Evolutionary conservation across 2,797 vertebrate species (phyloP), one percentile per base, ranked within the genome.

Genomic region (Apodemus agrarius): DNA sequence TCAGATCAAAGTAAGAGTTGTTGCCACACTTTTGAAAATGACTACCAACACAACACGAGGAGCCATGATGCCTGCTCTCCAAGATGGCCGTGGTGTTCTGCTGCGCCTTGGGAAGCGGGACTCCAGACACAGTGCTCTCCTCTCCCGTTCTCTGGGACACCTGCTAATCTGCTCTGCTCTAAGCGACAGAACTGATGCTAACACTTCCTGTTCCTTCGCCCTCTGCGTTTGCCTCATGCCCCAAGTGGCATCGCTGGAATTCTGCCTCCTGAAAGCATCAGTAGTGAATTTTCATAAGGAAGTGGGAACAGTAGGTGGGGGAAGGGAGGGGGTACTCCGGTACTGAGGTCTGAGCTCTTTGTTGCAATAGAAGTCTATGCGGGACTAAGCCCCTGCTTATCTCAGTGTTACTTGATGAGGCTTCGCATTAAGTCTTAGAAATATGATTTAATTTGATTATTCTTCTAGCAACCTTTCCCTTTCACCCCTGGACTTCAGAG

Each of bases 191-290:
- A 96, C 37, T 83, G 74, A 95, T 96, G 93, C 82, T 89, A 81
- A 75, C 95, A 97, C 29, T 94, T 97, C 96, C 94, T 95, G 90
- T 93, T 93, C 94, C 96, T 96, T 97, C 54, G 91, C 85, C 75
- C 83, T 78, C 90, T 97, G 95, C 97, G 96, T 97, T 96, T 93
- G 76, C n/a, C 87, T 87, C 80, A 46, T 94, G 79, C 69, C 83
- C 85, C 74, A 83, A 89, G 85, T 84, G 75, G 80, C 86, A 91
- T 93, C 61, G 88, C 89, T 96, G 79, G 82, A 80, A 96, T 87
- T 95, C 88, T 74, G 34, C 46, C 63, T 89, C 65, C 83, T 96
- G 83, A 74, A 96, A 95, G 57, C 63, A 17, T 72, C 76, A 14
- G 31, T 3, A 59, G 90, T 5, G 79, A 86, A 80, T 95, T 96